Base-by-base conservation (phyloP, 1,140 invertebrate species). In the Neodiprion lecontei region DNA sequence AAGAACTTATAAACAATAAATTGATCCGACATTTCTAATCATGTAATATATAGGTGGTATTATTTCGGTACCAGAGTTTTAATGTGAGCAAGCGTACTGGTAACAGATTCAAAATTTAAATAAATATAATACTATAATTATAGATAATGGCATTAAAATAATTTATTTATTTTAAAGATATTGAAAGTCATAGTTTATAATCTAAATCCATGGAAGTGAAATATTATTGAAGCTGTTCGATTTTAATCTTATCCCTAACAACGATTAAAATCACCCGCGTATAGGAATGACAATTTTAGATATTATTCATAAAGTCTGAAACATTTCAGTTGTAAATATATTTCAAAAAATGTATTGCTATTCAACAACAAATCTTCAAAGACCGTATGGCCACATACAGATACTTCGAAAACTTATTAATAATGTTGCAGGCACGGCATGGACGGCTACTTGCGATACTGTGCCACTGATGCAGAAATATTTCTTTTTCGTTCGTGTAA, bases 371-470 rank as follows among this genome's bases (percentile, higher is more conserved):
- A 40, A 40, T 40, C 28, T 40, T 40, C 28, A 40, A 40, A 40
- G 28, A 3, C 5, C 28, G 28, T 40, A 40, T 5, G 28, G 28
- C 1, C 5, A 40, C 5, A 40, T 40, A 8, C 53, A 5, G 53
- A 61, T 61, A 61, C 11, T 61, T 61, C 53, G n/a, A 61, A 12
- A 61, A 17, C 4, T 61, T 61, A 61, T 61, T 61, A 61, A 4
- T 61, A 7, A 17, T 61, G 11, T 61, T 61, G 9, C n/a, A 61
- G 53, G 53, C 53, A 61, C 53, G 53, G 53, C 53, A 61, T 61
- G 53, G 53, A 61, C 53, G 53, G 53, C 53, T 61, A 17, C 9
- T 61, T 61, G 53, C 53, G 53, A 61, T 61, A 61, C 53, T 61
- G 53, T 8, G 53, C 53, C 53, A 14, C 8, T 14, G 53, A 9